These are phyloP conservation scores for Drosophila ironensis DNA, from an alignment of 1,140 invertebrate species.

Conservation along the genomic window DNA sequence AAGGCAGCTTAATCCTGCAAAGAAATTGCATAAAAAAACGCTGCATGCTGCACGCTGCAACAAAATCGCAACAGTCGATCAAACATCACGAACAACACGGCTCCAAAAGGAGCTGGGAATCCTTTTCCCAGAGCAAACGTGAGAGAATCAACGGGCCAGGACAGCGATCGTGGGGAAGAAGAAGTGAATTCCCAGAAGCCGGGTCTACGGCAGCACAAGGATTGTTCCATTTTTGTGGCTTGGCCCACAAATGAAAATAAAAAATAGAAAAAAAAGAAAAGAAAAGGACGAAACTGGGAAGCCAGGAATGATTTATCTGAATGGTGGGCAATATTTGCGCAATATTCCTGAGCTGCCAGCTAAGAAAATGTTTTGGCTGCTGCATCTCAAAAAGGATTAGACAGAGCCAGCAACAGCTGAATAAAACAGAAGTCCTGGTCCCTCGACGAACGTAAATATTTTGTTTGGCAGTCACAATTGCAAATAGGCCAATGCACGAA, in stretches of 20 bases:
- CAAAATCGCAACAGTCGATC: slow-evolving; percentile 69
- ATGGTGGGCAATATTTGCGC: slow-evolving; percentile 51
- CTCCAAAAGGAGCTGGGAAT: neutral
- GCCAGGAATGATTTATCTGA: slow-evolving; percentile 27
- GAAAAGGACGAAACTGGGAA: slow-evolving; percentile 2
- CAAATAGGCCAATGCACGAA: slow-evolving; percentile 13
- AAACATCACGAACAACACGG: slow-evolving; percentile 60
- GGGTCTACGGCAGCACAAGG: slow-evolving; percentile 8
- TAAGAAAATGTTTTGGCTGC: slow-evolving; percentile 72
- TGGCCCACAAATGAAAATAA: slow-evolving; percentile 9
- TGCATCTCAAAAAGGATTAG: slow-evolving; percentile 65
- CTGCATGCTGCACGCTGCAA: neutral
- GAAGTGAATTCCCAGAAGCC: slow-evolving; percentile 59
- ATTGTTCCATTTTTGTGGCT: slow-evolving; percentile 76
- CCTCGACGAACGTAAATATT: slow-evolving; percentile 37
- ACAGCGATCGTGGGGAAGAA: slow-evolving; percentile 4
- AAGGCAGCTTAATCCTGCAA: slow-evolving; percentile 19
- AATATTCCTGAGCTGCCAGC: slow-evolving; percentile 67
- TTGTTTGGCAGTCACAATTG: neutral
- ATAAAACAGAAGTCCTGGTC: slow-evolving; percentile 25
- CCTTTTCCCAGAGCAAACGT: slow-evolving; percentile 59
- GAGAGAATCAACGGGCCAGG: slow-evolving; percentile 35
- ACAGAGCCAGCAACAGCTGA: neutral
- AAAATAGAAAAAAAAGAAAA: slow-evolving; percentile 15
- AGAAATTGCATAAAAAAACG: slow-evolving; percentile 62